Percentiles rank a stretch among this genome's conserved stretches.
Conservation (phyloP, 2,113 vertebrate species). For the Saguinus imperator region DNA sequence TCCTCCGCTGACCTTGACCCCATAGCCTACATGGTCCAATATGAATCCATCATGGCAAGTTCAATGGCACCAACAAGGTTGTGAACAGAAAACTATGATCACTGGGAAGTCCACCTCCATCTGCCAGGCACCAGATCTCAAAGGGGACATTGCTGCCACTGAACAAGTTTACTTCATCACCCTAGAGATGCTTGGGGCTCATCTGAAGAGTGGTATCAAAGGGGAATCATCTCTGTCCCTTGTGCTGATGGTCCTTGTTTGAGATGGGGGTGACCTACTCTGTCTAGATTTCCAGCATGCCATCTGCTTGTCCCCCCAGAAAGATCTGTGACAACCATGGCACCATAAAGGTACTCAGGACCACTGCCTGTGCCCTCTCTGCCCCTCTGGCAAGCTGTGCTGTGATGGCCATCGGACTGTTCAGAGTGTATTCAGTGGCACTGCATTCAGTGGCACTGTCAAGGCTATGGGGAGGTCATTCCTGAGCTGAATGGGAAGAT, state of each 20-base stretch:
- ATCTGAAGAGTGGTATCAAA: neutral
- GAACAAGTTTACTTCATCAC: neutral
- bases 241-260: neutral
- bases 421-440: neutral
- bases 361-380: too few species aligned
- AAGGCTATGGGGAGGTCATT: neutral
- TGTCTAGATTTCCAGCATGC: neutral
- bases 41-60: neutral
- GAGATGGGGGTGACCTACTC: neutral
- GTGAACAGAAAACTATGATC: neutral
- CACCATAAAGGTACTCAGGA: neutral
- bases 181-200: neutral
- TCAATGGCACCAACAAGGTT: neutral
- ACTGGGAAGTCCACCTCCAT: neutral
- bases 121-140: neutral
- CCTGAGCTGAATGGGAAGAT: neutral
- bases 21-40: too few species aligned
- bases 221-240: neutral
- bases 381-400: neutral
- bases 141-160: neutral
- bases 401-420: rapidly evolving
- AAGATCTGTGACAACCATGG: neutral
- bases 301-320: neutral
- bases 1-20: neutral
- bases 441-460: too few species aligned